A percentile compares a stretch with the other conserved stretches of the same genome.
phyloP scores from a whole-genome alignment of 2,113 vertebrate genomes.

The Daphoenositta chrysoptera region DNA sequence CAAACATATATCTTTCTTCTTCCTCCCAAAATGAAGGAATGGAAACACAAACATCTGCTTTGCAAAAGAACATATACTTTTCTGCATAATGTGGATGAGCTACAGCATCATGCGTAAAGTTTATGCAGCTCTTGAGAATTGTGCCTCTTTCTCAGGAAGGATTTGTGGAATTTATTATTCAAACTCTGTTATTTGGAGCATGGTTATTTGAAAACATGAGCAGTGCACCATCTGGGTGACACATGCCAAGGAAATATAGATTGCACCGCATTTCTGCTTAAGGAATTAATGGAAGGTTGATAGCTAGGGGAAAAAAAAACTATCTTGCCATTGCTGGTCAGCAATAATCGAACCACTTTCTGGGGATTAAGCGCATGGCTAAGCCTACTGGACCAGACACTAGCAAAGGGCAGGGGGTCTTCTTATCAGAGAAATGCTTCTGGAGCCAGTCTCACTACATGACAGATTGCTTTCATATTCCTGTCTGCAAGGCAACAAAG shows the following conservation, averaged over 20 bases:
- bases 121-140: slow-evolving; percentile 81
- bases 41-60: slow-evolving; percentile 46
- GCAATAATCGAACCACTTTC: slow-evolving; percentile 99
- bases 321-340: slow-evolving; percentile 99
- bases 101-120: slow-evolving; percentile 76
- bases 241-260: slow-evolving; percentile 88
- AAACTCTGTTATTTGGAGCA: slow-evolving; percentile 83
- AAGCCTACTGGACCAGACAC: slow-evolving; percentile 99
- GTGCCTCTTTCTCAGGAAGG: slow-evolving; percentile 75
- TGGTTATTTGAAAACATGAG: slow-evolving; percentile 84
- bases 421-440: slow-evolving; percentile 98
- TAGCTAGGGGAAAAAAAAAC: slow-evolving; percentile 79
- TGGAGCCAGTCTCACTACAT: slow-evolving; percentile 93
- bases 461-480: slow-evolving; percentile 96
- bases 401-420: slow-evolving; percentile 87
- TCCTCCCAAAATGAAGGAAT: slow-evolving; percentile 50
- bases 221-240: slow-evolving; percentile 82
- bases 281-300: slow-evolving; percentile 87
- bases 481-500: slow-evolving; percentile 94
- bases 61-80: slow-evolving; percentile 63
- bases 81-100: slow-evolving; percentile 78
- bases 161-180: slow-evolving; percentile 84
- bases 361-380: slow-evolving; percentile 99
- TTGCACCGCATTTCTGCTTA: slow-evolving; percentile 84
- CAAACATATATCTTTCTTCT: slow-evolving; percentile 32